Evolutionary conservation across 1,140 invertebrate genomes (phyloP).

Genomic region (Pseudomyrmex cubaensis): DNA sequence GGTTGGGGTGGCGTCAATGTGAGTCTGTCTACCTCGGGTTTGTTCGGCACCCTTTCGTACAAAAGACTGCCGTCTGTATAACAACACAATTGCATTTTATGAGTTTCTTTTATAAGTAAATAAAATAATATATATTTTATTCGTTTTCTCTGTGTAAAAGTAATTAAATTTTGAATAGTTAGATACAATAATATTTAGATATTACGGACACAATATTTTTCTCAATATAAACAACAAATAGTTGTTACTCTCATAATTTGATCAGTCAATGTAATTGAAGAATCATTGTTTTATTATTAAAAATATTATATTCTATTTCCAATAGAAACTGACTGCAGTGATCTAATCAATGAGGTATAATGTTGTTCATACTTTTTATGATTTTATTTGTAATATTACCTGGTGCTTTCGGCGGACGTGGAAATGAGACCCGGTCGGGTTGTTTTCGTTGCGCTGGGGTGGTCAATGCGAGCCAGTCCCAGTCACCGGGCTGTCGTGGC

Average conservation of each 20-base stretch:
- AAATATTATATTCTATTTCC: too few relatives aligned
- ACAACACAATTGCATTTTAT: not conserved
- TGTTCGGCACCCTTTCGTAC: constrained; percentile 93
- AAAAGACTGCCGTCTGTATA: constrained; percentile 91
- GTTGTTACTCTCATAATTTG: too few relatives aligned
- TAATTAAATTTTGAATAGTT: too few relatives aligned
- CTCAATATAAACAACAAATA: too few relatives aligned
- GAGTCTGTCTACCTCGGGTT: constrained; percentile 90
- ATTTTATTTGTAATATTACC: constrained; percentile 80
- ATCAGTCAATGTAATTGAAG: too few relatives aligned
- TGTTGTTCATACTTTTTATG: not conserved
- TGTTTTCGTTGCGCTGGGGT: constrained; percentile 92
- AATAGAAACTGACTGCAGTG: too few relatives aligned
- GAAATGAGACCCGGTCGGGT: constrained; percentile 92
- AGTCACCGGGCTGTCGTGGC: constrained; percentile 86
- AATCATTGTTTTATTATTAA: too few relatives aligned
- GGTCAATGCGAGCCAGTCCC: constrained; percentile 93
- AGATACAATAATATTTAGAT: too few relatives aligned
- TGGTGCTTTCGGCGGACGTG: constrained; percentile 94
- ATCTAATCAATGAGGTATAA: too few relatives aligned
- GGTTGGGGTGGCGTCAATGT: constrained; percentile 86
- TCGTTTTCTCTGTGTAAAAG: not conserved
- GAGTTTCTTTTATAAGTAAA: not conserved
- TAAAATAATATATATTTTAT: not conserved
- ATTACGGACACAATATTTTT: too few relatives aligned